These are phyloP conservation scores for Sesia bembeciformis DNA, from an alignment of 2,888 invertebrate genomes.

Conservation along the genomic window DNA sequence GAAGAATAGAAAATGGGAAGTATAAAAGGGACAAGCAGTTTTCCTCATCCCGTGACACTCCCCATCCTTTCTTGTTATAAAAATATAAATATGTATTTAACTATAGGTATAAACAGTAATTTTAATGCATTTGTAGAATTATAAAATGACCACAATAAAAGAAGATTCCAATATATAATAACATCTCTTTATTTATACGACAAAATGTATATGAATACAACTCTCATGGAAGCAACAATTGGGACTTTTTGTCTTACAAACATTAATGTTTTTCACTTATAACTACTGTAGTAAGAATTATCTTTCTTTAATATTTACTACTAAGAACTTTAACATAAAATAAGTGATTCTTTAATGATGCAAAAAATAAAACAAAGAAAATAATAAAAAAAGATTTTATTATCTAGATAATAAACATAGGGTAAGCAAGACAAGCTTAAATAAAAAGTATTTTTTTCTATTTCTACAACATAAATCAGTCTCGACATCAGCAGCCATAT, in stretches of 20 bases:
- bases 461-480: too few relatives aligned
- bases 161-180: constrained; percentile 28
- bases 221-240: constrained; percentile 62
- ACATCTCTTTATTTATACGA: constrained; percentile 52
- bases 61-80: too few relatives aligned
- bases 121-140: too few relatives aligned
- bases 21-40: too few relatives aligned
- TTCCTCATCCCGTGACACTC: too few relatives aligned
- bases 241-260: constrained; percentile 29
- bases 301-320: background rate
- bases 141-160: constrained; percentile 7
- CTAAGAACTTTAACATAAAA: background rate
- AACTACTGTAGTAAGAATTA: background rate
- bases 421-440: constrained; percentile 11
- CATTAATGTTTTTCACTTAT: background rate
- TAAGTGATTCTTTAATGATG: background rate
- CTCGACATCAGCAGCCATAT: constrained; percentile 34
- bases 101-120: too few relatives aligned
- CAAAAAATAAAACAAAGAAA: constrained; percentile 14
- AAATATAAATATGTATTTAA: too few relatives aligned
- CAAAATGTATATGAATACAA: constrained; percentile 58
- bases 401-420: constrained; percentile 5
- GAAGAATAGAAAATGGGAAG: too few relatives aligned
- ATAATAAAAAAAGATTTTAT: constrained; percentile 13
- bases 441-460: background rate